Base-by-base conservation (phyloP, 2,113 vertebrate genomes). In the Aspidoscelis tigris region DNA sequence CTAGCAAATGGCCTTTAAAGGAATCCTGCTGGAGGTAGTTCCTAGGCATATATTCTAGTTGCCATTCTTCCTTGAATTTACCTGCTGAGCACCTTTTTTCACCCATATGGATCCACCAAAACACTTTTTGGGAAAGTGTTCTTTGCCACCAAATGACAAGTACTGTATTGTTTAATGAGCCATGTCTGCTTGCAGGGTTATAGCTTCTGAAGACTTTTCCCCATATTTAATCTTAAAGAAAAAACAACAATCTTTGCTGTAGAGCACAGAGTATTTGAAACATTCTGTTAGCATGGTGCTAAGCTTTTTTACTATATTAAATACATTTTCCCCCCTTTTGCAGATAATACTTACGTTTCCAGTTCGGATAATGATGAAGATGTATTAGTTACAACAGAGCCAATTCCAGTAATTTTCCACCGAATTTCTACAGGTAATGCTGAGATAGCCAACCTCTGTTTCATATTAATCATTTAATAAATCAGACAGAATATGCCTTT, bases 331-430 rank as follows among this genome's bases (percentile, higher is more conserved):
- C 65, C 47, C 22, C 16, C 87, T 92, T 90, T 94, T 10, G 1
- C 92, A 98, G 97, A 98, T 92, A 98, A 98, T 92, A 98, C 97
- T 0, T 98, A 98, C 0, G 97, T 98, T 85, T 98, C 97, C 91
- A 98, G 97, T 95, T 98, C 97, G 90, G 97, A 97, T 91, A 98
- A 98, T 0, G 95, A 97, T 84, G 97, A 98, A 95, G 97, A 98
- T 88, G 97, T 98, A 26, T 93, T 98, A 96, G 97, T 98, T 89
- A 98, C 97, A 79, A 97, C 97, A 93, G 97, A 98, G 84, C 97
- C 97, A 82, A 98, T 98, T 89, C 97, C 97, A 84, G 94, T 98
- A 75, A 98, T 98, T 95, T 98, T 98, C 90, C 96, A 98, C 87
- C 96, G 96, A 93, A 97, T 98, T 50, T 93, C 97, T 92, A 96